These are phyloP conservation scores for Pelodiscus sinensis DNA, from an alignment of 2,113 vertebrate genomes.

Conservation along the genomic window DNA sequence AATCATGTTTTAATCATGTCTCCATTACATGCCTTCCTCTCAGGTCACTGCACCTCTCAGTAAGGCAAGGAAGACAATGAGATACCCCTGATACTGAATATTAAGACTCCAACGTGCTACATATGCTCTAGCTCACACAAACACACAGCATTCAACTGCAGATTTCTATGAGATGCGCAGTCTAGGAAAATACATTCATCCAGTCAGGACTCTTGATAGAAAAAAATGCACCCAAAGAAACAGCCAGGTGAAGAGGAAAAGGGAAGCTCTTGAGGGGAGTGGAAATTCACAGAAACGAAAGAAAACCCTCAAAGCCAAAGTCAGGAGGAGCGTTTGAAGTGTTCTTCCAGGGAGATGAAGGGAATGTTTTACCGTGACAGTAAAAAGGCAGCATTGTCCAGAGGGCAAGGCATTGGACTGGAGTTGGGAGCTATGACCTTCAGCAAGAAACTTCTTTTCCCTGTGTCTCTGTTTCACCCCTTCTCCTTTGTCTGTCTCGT, in stretches of 20 bases:
- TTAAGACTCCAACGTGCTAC: background rate
- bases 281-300: background rate
- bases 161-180: fast-evolving
- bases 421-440: background rate
- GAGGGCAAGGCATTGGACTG: background rate
- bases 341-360: background rate
- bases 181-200: background rate
- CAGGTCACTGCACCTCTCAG: background rate
- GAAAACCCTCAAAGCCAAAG: background rate
- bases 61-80: background rate
- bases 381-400: background rate
- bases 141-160: fast-evolving
- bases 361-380: background rate
- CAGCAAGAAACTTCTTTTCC: background rate
- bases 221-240: background rate
- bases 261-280: background rate
- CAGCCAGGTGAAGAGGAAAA: background rate
- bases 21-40: background rate
- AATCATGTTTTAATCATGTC: background rate
- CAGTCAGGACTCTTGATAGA: background rate
- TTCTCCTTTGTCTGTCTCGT: background rate
- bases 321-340: background rate
- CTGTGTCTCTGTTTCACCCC: background rate
- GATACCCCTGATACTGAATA: background rate
- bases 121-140: background rate